A percentile compares a stretch with the other conserved stretches of the same genome.
Evolutionary conservation across 2,797 vertebrate genomes (phyloP).

Genomic region (Selene dorsalis): DNA sequence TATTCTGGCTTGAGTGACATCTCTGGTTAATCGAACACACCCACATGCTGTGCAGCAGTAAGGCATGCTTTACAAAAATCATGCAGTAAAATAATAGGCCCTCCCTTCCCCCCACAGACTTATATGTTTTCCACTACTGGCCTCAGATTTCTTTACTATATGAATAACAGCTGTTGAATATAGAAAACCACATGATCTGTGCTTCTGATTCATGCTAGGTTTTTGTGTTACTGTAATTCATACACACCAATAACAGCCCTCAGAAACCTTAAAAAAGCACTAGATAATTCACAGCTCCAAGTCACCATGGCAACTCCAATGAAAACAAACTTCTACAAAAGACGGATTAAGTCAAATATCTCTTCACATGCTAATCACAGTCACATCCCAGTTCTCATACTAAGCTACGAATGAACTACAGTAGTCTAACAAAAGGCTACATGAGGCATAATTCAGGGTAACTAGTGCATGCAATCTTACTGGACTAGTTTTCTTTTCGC

Average conservation of each 20-base stretch:
- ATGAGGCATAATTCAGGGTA: conserved; percentile 19
- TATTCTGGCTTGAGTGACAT: conserved; percentile 2
- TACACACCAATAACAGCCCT: conserved; percentile 30
- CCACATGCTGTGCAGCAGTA: conserved; percentile 12
- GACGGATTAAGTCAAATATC: conserved; percentile 7
- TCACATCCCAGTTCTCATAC: conserved; percentile 14
- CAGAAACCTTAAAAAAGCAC: conserved; percentile 11
- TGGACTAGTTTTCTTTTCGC: conserved; percentile 16
- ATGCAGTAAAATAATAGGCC: conserved; percentile 21
- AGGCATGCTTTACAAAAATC: conserved; percentile 30
- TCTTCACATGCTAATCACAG: conserved; percentile 37
- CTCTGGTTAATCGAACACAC: conserved; percentile 8
- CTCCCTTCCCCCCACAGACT: background rate
- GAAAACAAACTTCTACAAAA: conserved; percentile 6
- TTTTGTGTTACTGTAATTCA: background rate
- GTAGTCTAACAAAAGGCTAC: conserved; percentile 29
- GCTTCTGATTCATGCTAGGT: background rate
- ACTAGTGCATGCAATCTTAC: conserved; percentile 43
- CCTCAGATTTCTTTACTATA: background rate
- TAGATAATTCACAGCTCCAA: background rate
- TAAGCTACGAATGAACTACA: conserved; percentile 29
- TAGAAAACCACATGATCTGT: background rate
- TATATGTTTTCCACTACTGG: conserved; percentile 1
- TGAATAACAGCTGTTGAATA: conserved; percentile 6
- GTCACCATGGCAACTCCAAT: background rate